Evolutionary conservation across 1,140 invertebrate genomes (phyloP), one percentile per base, ranked within the genome.

Genomic region (Hestina assimilis): DNA sequence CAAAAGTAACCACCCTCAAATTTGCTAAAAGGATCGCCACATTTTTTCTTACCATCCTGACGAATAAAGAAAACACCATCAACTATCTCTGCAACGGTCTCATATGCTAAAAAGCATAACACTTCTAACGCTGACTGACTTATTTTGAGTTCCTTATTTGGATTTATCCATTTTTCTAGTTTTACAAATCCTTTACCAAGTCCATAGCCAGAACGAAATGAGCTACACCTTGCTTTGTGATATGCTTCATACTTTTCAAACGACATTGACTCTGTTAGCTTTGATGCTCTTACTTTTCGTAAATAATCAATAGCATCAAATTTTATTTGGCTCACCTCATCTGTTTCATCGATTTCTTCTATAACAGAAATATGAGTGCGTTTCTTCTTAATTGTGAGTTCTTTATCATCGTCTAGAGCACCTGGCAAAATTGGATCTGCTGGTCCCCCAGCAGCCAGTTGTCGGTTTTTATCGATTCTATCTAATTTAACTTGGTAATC

Each of bases 1-100:
- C 89, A 89, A 55, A 90, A 91, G 69, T 89, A 83, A 12, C 85
- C 87, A 9, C 90, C 90, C 58, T 87, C 79, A 63, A 89, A 86
- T 63, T 89, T 90, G 53, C 80, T 89, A 48, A 91, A 84, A 0
- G 92, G 92, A 75, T 93, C 90, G 24, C 78, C 89, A 59, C 66
- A 71, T 46, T 79, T 88, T 26, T 90, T 89, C 54, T 89, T 89
- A 51, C 76, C 79, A 70, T 94, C 93, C 66, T 91, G 90, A 58
- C 92, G 88, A 1, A 94, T 90, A 40, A 94, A 63, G 47, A 93
- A 89, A 8, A 92, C 91, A 54, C 92, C 90, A 81, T 94, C 93
- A 24, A 93, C 91, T 52, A 94, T 90, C 73, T 93, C 92, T 15
- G 93, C 93, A 2, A 94, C 91, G 12, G 92, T 94, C 74, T 94